These are phyloP conservation scores for Oryzias melastigma DNA, from an alignment of 2,113 vertebrate species.

Conservation along the genomic window DNA sequence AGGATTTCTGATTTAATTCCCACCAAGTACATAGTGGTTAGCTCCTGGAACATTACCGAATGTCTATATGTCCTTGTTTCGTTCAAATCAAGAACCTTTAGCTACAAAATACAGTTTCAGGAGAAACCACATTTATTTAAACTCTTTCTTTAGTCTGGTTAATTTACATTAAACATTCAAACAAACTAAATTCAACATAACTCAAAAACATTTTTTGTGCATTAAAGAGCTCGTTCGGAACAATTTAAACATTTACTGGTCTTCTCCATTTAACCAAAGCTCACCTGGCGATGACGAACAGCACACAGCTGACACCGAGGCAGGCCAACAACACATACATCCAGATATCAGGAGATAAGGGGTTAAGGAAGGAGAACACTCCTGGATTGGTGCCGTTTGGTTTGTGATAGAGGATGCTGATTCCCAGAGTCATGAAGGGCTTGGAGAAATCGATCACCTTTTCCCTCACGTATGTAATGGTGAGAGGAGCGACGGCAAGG, in stretches of 20 bases:
- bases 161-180: too few species aligned
- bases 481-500: conserved; percentile 94
- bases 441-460: conserved; percentile 99
- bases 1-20: background rate
- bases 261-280: background rate
- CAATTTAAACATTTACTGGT: too few species aligned
- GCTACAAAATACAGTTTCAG: too few species aligned
- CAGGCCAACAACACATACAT: conserved; percentile 97
- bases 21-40: background rate
- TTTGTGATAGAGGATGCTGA: conserved; percentile 97
- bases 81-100: too few species aligned
- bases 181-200: too few species aligned
- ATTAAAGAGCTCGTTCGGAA: too few species aligned
- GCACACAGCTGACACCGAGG: conserved; percentile 96
- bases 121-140: too few species aligned
- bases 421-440: conserved; percentile 97
- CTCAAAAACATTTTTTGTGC: too few species aligned
- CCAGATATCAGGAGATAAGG: conserved; percentile 97
- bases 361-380: conserved; percentile 96
- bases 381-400: conserved; percentile 97
- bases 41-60: too few species aligned
- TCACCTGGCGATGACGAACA: conserved; percentile 99
- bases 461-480: conserved; percentile 96
- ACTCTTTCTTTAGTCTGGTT: too few species aligned
- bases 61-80: too few species aligned